A percentile compares a stretch with the other conserved stretches of the same genome.
Evolutionary conservation across 2,113 vertebrate genomes (phyloP).

Genomic region (Tor tambroides): DNA sequence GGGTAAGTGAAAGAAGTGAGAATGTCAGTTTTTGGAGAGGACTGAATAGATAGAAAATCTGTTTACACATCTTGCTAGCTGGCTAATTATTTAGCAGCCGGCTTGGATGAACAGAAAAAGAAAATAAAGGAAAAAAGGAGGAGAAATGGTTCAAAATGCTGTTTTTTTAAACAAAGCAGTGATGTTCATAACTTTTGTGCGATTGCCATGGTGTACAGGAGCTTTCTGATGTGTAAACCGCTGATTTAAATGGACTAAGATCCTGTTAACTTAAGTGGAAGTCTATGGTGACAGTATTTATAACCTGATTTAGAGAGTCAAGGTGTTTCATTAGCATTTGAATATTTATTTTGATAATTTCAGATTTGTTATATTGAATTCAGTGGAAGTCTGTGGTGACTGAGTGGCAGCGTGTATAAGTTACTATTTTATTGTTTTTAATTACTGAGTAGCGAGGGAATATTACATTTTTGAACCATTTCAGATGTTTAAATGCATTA

Average conservation of each 20-base stretch:
- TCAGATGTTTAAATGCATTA: neutral
- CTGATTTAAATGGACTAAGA: neutral
- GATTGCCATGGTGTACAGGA: neutral
- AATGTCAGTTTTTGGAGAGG: neutral
- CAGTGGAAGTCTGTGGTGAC: neutral
- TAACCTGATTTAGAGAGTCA: neutral
- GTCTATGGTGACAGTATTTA: neutral
- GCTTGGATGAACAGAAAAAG: neutral
- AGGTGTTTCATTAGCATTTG: neutral
- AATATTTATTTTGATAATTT: neutral
- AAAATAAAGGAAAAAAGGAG: neutral
- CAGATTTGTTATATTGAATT: neutral
- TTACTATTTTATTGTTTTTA: neutral
- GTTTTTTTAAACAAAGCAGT: neutral
- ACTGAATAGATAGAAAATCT: slow-evolving; percentile 51
- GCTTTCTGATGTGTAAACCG: neutral
- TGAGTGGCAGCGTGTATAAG: neutral
- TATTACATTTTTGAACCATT: neutral
- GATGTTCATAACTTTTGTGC: slow-evolving; percentile 28
- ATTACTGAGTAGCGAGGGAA: neutral
- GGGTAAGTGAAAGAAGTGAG: slow-evolving; percentile 25
- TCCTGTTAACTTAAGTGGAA: neutral
- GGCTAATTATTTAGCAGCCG: slow-evolving; percentile 35
- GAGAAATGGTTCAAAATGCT: neutral
- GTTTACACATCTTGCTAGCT: slow-evolving; percentile 65